A percentile compares a stretch with the other conserved stretches of the same genome.
Conservation (phyloP, 2,797 vertebrate species). For the Erethizon dorsatum region DNA sequence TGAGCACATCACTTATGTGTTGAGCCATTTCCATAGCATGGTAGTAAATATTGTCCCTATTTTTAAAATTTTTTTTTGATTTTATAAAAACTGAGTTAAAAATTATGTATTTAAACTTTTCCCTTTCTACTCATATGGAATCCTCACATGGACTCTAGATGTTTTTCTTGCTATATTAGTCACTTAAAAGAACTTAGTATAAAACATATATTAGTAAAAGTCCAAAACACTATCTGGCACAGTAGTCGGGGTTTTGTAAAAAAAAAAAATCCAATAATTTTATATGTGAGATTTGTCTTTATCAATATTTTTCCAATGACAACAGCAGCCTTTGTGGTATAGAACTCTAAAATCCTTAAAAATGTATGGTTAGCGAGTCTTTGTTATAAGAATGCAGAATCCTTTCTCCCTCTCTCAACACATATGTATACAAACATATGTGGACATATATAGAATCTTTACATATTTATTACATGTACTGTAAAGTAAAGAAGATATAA, state of each 20-base stretch:
- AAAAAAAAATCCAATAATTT: not conserved
- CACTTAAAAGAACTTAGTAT: not conserved
- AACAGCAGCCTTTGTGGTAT: not conserved
- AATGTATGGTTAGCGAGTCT: not conserved
- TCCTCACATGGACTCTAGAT: not conserved
- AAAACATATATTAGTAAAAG: not conserved
- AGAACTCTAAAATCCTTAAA: not conserved
- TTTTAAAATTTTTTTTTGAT: constrained; percentile 1
- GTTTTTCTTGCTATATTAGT: not conserved
- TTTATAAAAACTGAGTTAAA: constrained; percentile 2
- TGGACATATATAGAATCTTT: not conserved
- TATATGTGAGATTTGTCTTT: not conserved
- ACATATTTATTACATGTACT: not conserved
- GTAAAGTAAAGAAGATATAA: not conserved
- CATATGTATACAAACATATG: not conserved
- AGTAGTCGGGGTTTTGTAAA: not conserved
- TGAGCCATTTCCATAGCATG: not conserved
- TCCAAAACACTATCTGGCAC: not conserved
- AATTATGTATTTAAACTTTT: not conserved
- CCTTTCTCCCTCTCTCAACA: not conserved
- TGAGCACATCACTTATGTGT: constrained; percentile 7
- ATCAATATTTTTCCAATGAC: not conserved
- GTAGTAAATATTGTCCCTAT: not conserved
- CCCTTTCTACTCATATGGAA: no score
- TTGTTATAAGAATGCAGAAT: not conserved